These are phyloP conservation scores for Sinodicranocentrus sp. DNA, from an alignment of 2,888 invertebrate species.

Conservation along the genomic window DNA sequence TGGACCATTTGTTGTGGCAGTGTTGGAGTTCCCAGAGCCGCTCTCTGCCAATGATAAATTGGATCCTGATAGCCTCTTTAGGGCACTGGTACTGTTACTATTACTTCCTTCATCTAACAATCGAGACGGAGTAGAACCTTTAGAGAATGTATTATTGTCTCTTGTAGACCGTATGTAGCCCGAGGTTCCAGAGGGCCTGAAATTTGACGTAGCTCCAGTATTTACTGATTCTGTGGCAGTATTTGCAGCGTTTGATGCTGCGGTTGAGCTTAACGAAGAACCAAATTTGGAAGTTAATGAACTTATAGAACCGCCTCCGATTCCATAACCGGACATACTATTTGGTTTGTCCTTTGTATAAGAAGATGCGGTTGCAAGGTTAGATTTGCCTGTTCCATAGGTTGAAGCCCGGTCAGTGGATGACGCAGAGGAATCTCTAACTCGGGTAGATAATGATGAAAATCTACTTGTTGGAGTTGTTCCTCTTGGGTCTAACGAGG, in stretches of 20 bases:
- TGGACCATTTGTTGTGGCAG: not conserved
- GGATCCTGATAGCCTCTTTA: constrained; percentile 31
- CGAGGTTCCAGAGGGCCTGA: constrained; percentile 52
- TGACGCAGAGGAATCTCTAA: not conserved
- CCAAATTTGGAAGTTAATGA: constrained; percentile 57
- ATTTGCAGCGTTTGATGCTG: not conserved
- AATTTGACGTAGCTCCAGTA: constrained; percentile 6
- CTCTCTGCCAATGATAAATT: not conserved
- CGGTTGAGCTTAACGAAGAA: constrained; percentile 22
- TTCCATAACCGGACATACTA: constrained; percentile 28
- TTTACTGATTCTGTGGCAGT: not conserved
- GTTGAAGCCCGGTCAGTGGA: constrained; percentile 30
- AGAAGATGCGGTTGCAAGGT: constrained; percentile 11
- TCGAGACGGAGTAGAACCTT: constrained; percentile 18
- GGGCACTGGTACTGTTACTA: not conserved
- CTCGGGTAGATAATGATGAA: constrained; percentile 45
- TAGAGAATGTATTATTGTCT: constrained; percentile 27
- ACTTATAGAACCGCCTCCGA: constrained; percentile 29
- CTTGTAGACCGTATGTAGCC: constrained; percentile 43
- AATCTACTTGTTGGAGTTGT: constrained; percentile 63
- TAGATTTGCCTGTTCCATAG: constrained; percentile 37
- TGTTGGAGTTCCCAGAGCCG: not conserved
- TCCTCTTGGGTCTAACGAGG: constrained; percentile 20
- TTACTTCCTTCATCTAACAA: constrained; percentile 35
- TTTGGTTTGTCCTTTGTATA: constrained; percentile 51